These are phyloP conservation scores for Asobara japonica DNA, from an alignment of 1,140 invertebrate species.

Conservation along the genomic window DNA sequence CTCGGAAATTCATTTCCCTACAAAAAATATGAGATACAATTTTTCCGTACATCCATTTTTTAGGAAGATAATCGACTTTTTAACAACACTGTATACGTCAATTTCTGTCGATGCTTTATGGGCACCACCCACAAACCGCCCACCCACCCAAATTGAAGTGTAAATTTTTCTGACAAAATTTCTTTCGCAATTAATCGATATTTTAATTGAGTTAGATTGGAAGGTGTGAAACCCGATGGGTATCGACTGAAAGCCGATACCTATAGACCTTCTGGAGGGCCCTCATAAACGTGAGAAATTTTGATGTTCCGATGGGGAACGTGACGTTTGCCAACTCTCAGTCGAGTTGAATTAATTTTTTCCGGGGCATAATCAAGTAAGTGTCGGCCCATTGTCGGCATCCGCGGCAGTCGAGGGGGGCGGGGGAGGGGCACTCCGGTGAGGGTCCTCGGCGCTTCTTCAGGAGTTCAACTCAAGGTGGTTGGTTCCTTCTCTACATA, in stretches of 20 bases:
- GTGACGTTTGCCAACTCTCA: not conserved
- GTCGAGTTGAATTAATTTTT: not conserved
- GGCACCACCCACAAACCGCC: too few species aligned
- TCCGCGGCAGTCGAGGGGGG: not conserved
- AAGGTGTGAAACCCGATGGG: slow-evolving; percentile 5
- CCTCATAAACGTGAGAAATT: not conserved
- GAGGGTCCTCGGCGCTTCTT: not conserved
- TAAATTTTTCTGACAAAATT: not conserved
- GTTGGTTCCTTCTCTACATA: not conserved
- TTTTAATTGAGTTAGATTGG: slow-evolving; percentile 29
- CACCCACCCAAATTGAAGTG: too few species aligned
- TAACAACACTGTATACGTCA: not conserved
- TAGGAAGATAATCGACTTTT: too few species aligned
- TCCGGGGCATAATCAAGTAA: not conserved
- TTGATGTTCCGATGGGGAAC: not conserved
- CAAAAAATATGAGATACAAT: too few species aligned
- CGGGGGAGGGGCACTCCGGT: too few species aligned
- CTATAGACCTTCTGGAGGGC: not conserved
- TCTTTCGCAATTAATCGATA: not conserved
- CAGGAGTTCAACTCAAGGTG: not conserved
- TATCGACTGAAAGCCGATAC: slow-evolving; percentile 21
- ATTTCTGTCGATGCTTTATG: not conserved
- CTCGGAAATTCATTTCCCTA: too few species aligned
- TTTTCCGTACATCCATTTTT: too few species aligned
- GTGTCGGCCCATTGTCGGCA: not conserved